Base-by-base conservation (phyloP, 2,888 invertebrate species). In the Drosophila histrio region DNA sequence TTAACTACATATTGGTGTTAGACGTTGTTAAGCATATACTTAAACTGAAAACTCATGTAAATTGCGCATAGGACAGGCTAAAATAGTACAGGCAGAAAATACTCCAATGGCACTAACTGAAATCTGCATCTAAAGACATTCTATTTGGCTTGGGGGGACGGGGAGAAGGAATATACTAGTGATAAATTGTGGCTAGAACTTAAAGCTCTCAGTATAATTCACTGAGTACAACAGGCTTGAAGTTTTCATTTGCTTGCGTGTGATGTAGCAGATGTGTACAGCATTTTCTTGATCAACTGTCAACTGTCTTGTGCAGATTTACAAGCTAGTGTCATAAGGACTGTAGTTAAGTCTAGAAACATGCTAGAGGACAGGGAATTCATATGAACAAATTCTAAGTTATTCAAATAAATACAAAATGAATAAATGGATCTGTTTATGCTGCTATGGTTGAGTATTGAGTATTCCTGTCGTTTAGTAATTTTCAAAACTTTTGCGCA, bases 1-100 rank as follows among this genome's bases (percentile, higher is more conserved):
- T 72, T 68, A 72, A 82, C 60, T 66, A 61, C 69, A 76, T 85
- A 81, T 81, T 72, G 86, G 60, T 86, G 83, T 81, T 85, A 85
- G 86, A 66, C 64, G 76, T 70, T 68, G 67, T 80, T 85, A 85
- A 68, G 67, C 30, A 64, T 34, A 36, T 43, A 46, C 41, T 53
- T 41, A 32, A 61, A 62, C 36, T 53, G 41, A 56, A 67, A 65
- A 56, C n/a, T 65, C 21, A 47, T 49, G 56, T 53, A 63, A 49
- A 52, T 56, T 62, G 79, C 57, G 57, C 50, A 44, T 19, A 19
- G 15, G 53, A 36, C 19, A 34, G 30, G 49, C 36, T 36, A 57
- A 38, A 32, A 52, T n/a, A n/a, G 47, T 21, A 36, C 39, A 17
- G 32, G 58, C 58, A 39, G 49, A 52, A 41, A n/a, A 39, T 46